phyloP scores from a whole-genome alignment of 1,140 invertebrate genomes.

The Drosophila chauvacae region DNA sequence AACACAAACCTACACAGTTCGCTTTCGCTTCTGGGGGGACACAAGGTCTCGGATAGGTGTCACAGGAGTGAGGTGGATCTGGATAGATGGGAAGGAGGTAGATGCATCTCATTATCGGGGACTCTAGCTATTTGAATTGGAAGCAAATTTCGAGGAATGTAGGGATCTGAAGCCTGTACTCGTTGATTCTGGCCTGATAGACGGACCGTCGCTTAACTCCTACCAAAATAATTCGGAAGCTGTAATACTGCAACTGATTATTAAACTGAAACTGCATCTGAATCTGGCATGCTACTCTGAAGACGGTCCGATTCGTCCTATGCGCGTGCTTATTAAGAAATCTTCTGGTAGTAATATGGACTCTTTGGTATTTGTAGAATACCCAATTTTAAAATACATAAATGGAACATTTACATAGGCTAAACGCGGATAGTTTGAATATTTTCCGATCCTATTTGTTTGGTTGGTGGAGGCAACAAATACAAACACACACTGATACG shows the following conservation, averaged over 20 bases:
- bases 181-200: neutral
- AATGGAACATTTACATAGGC: conserved; percentile 50
- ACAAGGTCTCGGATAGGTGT: conserved; percentile 2
- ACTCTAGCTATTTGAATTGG: conserved; percentile 3
- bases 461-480: conserved; percentile 56
- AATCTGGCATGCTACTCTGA: conserved; percentile 7
- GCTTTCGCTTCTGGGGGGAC: conserved; percentile 2
- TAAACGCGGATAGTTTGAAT: conserved; percentile 52
- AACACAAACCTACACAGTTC: conserved; percentile 3
- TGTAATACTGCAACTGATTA: too few relatives aligned
- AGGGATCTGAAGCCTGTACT: neutral
- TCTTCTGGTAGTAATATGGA: conserved; percentile 85
- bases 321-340: conserved; percentile 84
- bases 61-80: conserved; percentile 19
- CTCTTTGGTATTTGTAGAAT: conserved; percentile 84
- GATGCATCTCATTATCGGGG: conserved; percentile 11
- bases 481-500: conserved; percentile 54
- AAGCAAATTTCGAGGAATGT: conserved; percentile 1
- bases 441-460: conserved; percentile 37
- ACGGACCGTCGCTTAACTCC: neutral
- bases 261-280: neutral
- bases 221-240: neutral
- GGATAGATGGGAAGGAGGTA: conserved; percentile 5
- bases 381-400: conserved; percentile 59
- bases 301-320: conserved; percentile 23